Conservation (phyloP, 2,888 invertebrate species). For the Taphrorychus bicolor region DNA sequence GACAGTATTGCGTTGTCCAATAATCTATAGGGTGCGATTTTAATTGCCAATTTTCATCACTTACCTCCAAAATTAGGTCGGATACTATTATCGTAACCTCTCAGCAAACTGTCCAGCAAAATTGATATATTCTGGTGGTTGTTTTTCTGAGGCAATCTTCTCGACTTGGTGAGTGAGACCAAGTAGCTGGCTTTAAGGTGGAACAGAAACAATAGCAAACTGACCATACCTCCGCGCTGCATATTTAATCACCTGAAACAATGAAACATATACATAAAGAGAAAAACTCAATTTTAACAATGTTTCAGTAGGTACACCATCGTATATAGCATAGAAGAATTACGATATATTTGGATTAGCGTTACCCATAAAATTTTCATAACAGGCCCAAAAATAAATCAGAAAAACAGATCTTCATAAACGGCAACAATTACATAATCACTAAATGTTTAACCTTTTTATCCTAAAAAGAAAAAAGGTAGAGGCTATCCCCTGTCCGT, state of each 20-base stretch:
- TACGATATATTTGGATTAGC: too few relatives aligned
- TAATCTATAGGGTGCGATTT: too few relatives aligned
- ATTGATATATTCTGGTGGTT: conserved; percentile 83
- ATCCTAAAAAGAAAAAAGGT: too few relatives aligned
- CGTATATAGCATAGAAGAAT: neutral
- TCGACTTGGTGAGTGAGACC: conserved; percentile 41
- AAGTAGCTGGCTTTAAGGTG: conserved; percentile 35
- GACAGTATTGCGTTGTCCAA: too few relatives aligned
- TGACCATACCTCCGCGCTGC: neutral
- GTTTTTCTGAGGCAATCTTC: conserved; percentile 63
- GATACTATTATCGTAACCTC: conserved; percentile 82
- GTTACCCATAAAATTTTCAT: too few relatives aligned
- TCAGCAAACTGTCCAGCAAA: conserved; percentile 81
- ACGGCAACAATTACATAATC: too few relatives aligned
- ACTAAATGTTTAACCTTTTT: too few relatives aligned
- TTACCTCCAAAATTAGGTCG: conserved; percentile 81
- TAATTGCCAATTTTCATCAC: too few relatives aligned
- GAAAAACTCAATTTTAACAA: neutral
- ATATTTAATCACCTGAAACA: neutral
- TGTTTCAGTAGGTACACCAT: neutral
- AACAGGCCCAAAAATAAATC: too few relatives aligned
- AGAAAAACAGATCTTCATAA: too few relatives aligned
- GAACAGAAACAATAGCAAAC: conserved; percentile 27
- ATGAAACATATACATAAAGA: too few relatives aligned
- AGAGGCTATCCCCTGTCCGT: too few relatives aligned